Evolutionary conservation across 2,113 vertebrate genomes (phyloP).

Genomic region (Numenius arquata): DNA sequence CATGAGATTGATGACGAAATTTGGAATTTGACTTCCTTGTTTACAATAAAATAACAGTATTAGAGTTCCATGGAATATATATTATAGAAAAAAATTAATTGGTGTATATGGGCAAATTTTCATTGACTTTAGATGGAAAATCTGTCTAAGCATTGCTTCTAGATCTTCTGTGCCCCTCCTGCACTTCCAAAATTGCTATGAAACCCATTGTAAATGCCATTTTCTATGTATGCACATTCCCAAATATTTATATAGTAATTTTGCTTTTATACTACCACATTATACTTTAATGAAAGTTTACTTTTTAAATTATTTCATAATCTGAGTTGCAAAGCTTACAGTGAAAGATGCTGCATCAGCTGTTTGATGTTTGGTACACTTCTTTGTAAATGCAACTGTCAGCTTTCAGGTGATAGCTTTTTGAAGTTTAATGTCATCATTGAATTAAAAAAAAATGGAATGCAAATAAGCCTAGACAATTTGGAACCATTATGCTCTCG

Average conservation of each 20-base stretch:
- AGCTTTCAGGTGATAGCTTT: constrained; percentile 20
- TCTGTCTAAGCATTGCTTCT: neutral
- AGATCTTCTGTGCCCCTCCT: neutral
- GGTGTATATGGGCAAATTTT: neutral
- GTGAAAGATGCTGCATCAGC: constrained; percentile 24
- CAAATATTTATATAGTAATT: neutral
- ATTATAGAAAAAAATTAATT: neutral
- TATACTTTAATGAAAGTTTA: constrained; percentile 16
- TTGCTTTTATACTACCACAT: neutral
- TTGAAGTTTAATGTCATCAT: neutral
- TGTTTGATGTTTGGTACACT: neutral
- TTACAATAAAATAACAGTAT: neutral
- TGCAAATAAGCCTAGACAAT: neutral
- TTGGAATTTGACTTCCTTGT: neutral
- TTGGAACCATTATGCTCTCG: constrained; percentile 6
- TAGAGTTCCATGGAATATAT: neutral
- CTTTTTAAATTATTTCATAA: constrained; percentile 24
- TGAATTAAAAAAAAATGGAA: neutral
- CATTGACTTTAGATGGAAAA: neutral
- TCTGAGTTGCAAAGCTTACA: neutral
- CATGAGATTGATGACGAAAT: neutral
- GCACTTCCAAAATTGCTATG: neutral
- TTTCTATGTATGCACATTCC: neutral
- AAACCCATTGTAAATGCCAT: neutral
- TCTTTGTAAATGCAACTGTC: neutral